phyloP scores from a whole-genome alignment of 2,113 vertebrate species.

The Dissostichus mawsoni region DNA sequence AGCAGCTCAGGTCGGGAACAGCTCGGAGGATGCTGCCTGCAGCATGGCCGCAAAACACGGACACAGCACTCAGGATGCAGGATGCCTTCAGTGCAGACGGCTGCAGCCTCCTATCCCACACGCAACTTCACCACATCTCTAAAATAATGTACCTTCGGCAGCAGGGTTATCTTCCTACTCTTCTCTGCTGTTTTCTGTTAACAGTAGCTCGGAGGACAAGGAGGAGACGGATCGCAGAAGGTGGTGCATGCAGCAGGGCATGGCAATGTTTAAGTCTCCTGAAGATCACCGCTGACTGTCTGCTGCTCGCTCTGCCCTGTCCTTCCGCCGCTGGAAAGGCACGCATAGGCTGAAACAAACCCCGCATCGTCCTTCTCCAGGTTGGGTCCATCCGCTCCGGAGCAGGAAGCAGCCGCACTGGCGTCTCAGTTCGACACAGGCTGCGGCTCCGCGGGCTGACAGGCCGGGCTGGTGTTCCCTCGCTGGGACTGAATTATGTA shows the following conservation, averaged over 20 bases:
- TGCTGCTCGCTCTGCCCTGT: constrained; percentile 26
- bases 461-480: constrained; percentile 33
- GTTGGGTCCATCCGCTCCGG: constrained; percentile 19
- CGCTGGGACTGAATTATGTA: constrained; percentile 57
- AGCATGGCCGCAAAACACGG: constrained; percentile 71
- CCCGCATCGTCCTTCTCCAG: constrained; percentile 27
- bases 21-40: constrained; percentile 70
- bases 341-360: constrained; percentile 24
- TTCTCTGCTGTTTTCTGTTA: not conserved
- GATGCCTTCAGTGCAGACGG: constrained; percentile 6
- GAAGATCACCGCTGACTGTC: constrained; percentile 1
- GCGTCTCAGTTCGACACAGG: not conserved
- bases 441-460: constrained; percentile 24
- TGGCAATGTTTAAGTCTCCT: constrained; percentile 76
- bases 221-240: constrained; percentile 1
- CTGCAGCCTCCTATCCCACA: constrained; percentile 68
- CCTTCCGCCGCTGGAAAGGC: constrained; percentile 41
- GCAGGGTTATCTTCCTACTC: not conserved
- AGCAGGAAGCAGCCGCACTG: not conserved
- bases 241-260: constrained; percentile 64
- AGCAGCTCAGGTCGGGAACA: constrained; percentile 75
- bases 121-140: constrained; percentile 61
- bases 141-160: constrained; percentile 10
- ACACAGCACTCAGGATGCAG: constrained; percentile 39
- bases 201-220: constrained; percentile 4